Base-by-base conservation (phyloP, 2,113 vertebrate species). In the Syrmaticus mikado region DNA sequence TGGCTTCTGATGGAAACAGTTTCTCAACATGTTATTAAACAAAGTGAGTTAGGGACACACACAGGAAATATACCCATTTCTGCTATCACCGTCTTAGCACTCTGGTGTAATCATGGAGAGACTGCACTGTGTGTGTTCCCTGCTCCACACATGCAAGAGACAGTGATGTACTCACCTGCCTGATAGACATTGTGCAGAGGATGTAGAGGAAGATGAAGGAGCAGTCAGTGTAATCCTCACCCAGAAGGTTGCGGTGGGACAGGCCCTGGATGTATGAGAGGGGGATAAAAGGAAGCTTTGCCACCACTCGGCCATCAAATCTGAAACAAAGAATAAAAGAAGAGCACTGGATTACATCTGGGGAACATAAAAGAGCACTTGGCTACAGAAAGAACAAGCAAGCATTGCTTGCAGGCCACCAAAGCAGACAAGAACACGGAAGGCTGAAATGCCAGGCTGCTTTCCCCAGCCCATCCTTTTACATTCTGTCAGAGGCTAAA, bases 181-280 rank as follows among this genome's bases (percentile, higher is more conserved):
- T 98, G 94, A 99, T 99, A 6, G 99, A 99, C 99, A 99, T 99
- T 22, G 99, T 99, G 96, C 99, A 99, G 66, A 99, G 98, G 72
- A 99, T 99, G 89, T 99, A 99, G 61, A 99, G 98, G 97, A 99
- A 99, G 96, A 99, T 99, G 92, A 99, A 99, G 88, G 99, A 99
- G 76, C 99, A 99, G 97, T 99, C 99, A 0, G 99, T 99, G 95
- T 98, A 99, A 95, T 99, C 99, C 67, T 99, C 99, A 19, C 99
- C 99, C 89, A 99, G 97, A 25, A 99, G 98, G 93, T 99, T 99
- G 68, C 99, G 98, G 80, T 99, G 99, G 4, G 99, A 99, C n/a
- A 99, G 97, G 6, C 99, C 99, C 77, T 99, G 99, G 94, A 99
- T 99, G 85, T 99, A 99, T 0, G 99, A 99, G 43, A 99, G 97